Evolutionary conservation across 2,888 invertebrate species (phyloP).

Genomic region (Eledona agricola): DNA sequence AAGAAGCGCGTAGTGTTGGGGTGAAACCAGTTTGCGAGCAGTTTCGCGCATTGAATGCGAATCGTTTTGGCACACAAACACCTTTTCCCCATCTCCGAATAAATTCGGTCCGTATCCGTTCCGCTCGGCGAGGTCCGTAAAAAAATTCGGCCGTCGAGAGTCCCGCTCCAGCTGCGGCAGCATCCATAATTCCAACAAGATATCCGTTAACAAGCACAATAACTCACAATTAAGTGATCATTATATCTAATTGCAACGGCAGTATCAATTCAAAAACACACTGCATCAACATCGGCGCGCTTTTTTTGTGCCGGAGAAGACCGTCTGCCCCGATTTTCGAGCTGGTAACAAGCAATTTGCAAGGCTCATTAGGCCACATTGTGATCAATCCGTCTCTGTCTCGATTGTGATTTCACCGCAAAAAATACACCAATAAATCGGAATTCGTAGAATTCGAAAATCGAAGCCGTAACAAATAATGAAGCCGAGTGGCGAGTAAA

Average conservation of each 20-base stretch:
- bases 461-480: slow-evolving; percentile 58
- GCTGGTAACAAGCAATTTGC: slow-evolving; percentile 61
- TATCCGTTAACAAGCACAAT: slow-evolving; percentile 61
- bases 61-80: too few relatives aligned
- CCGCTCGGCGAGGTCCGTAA: slow-evolving; percentile 7
- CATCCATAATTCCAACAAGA: slow-evolving; percentile 59
- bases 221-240: slow-evolving; percentile 64
- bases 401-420: slow-evolving; percentile 29
- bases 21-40: too few relatives aligned
- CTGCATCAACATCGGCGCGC: slow-evolving; percentile 20
- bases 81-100: too few relatives aligned
- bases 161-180: slow-evolving; percentile 31
- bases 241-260: slow-evolving; percentile 58
- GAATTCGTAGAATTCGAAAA: slow-evolving; percentile 57
- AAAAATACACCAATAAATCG: slow-evolving; percentile 52
- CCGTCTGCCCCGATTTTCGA: slow-evolving; percentile 57
- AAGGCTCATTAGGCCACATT: slow-evolving; percentile 56
- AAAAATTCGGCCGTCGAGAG: slow-evolving; percentile 14
- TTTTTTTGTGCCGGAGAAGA: slow-evolving; percentile 39
- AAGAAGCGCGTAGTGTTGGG: too few relatives aligned
- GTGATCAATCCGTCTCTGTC: slow-evolving; percentile 34
- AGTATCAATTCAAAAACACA: slow-evolving; percentile 57
- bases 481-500: slow-evolving; percentile 50
- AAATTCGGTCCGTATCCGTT: too few relatives aligned
- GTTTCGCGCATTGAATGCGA: too few relatives aligned